Evolutionary conservation across 2,888 invertebrate species (phyloP).

Genomic region (Scaptodrosophila latifasciaeformis): DNA sequence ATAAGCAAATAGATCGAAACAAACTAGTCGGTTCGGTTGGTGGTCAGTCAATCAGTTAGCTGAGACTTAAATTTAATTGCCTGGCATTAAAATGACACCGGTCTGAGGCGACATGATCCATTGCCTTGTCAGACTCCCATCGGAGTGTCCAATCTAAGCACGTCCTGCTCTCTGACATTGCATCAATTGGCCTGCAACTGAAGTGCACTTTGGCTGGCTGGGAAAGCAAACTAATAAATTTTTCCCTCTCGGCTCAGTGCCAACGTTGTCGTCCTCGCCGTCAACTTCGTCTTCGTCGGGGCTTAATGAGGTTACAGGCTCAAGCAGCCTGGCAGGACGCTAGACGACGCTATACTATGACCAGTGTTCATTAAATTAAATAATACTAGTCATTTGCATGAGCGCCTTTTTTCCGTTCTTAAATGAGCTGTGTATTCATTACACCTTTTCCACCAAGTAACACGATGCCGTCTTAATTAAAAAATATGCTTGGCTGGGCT

Average conservation of each 20-base stretch:
- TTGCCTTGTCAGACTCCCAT: background rate
- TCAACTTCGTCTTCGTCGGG: too few species aligned
- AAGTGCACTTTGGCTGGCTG: background rate
- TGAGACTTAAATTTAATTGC: slow-evolving; percentile 40
- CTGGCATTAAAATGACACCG: slow-evolving; percentile 33
- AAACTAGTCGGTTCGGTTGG: background rate
- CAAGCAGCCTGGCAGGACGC: background rate
- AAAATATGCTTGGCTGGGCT: too few species aligned
- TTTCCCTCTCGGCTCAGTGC: background rate
- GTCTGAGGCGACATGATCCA: background rate
- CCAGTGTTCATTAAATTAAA: slow-evolving; percentile 50
- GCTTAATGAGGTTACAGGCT: background rate
- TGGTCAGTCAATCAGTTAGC: slow-evolving; percentile 11
- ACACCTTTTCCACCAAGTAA: too few species aligned
- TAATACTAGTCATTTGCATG: slow-evolving; percentile 44
- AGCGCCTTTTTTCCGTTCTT: slow-evolving; percentile 2
- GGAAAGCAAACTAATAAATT: background rate
- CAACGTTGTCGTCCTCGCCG: background rate
- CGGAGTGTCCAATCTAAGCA: background rate
- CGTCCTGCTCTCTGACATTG: background rate
- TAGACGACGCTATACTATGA: background rate
- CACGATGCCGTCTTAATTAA: too few species aligned
- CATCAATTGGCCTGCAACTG: background rate
- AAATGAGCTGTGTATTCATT: background rate
- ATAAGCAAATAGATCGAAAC: too few species aligned